Percentiles rank a stretch among this genome's conserved stretches.
phyloP scores from a whole-genome alignment of 2,888 invertebrate genomes.

The Drosophila koepferae region DNA sequence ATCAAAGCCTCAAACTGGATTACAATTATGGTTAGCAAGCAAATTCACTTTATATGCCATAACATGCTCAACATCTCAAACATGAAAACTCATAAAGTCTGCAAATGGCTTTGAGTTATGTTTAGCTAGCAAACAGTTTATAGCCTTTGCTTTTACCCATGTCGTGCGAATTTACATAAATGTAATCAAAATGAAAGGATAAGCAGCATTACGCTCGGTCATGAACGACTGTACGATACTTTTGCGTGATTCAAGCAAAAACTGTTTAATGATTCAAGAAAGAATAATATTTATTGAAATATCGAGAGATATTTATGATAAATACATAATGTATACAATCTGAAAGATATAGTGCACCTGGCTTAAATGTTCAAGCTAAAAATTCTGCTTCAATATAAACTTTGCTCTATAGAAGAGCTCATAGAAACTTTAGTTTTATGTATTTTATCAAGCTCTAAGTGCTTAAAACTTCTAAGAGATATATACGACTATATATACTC shows the following conservation, averaged over 20 bases:
- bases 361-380: too few relatives aligned
- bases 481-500: too few relatives aligned
- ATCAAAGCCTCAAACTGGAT: slow-evolving; percentile 85
- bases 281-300: not conserved
- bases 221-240: not conserved
- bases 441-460: too few relatives aligned
- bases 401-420: too few relatives aligned
- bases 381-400: too few relatives aligned
- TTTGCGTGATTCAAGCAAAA: not conserved
- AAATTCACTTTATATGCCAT: not conserved
- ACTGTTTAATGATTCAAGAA: not conserved
- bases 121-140: slow-evolving; percentile 63
- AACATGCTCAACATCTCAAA: not conserved
- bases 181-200: not conserved
- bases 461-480: too few relatives aligned
- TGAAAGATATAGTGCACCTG: too few relatives aligned
- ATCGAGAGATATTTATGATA: not conserved
- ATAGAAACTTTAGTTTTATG: too few relatives aligned
- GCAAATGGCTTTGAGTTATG: slow-evolving; percentile 85
- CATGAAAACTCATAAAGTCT: slow-evolving; percentile 66
- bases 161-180: slow-evolving; percentile 1
- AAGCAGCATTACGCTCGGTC: not conserved
- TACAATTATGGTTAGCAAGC: slow-evolving; percentile 83
- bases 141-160: not conserved
- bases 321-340: too few relatives aligned